A percentile compares a stretch with the other conserved stretches of the same genome.
phyloP scores from a whole-genome alignment of 2,888 invertebrate genomes.

The Phortica okadai region DNA sequence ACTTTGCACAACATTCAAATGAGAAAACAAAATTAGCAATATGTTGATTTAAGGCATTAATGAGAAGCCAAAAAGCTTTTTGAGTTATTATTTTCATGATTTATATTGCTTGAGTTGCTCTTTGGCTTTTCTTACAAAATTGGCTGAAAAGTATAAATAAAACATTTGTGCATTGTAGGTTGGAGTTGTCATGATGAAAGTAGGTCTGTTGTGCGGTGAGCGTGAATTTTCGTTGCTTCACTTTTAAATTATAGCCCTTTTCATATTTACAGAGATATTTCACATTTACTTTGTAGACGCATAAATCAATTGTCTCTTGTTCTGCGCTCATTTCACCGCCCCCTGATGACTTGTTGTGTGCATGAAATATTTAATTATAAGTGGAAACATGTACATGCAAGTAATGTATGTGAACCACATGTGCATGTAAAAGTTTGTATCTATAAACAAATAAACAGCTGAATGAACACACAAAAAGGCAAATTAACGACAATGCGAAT shows the following conservation, averaged over 20 bases:
- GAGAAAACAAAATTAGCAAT: background rate
- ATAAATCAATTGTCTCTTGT: background rate
- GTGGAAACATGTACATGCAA: background rate
- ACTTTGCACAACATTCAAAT: too few relatives aligned
- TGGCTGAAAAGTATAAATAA: too few relatives aligned
- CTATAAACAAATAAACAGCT: slow-evolving; percentile 26
- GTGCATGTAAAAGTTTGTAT: background rate
- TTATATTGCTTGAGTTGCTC: background rate
- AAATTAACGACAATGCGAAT: slow-evolving; percentile 13
- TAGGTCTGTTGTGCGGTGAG: background rate
- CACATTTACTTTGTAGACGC: background rate
- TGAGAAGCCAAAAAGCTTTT: background rate
- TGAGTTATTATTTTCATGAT: slow-evolving; percentile 1
- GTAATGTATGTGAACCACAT: background rate
- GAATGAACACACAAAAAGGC: slow-evolving; percentile 18
- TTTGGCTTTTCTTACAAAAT: too few relatives aligned
- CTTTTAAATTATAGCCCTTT: background rate
- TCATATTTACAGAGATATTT: background rate
- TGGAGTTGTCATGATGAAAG: background rate
- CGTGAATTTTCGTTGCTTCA: background rate
- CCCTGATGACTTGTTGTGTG: background rate
- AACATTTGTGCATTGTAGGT: too few relatives aligned
- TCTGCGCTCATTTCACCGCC: too few relatives aligned
- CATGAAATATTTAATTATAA: slow-evolving; percentile 10
- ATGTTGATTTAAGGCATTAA: slow-evolving; percentile 9